Base-by-base conservation (phyloP, 1,140 invertebrate genomes). In the Leucophenga varia region DNA sequence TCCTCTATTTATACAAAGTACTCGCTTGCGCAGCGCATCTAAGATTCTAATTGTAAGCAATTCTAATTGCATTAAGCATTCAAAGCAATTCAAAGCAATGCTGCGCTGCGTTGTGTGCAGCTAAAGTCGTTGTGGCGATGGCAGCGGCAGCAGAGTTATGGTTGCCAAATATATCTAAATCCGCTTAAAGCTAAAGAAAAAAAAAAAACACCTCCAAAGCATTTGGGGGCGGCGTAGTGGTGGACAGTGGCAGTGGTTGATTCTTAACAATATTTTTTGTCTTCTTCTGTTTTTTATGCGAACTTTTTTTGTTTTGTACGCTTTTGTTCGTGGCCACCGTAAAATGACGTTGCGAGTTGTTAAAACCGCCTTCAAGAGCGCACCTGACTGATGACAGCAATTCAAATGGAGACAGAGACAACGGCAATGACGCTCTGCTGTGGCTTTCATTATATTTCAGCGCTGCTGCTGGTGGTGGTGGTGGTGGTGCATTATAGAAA, bases 1-100 rank as follows among this genome's bases (percentile, higher is more conserved):
- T 55, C 58, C 38, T 38, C 55, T 61, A 61, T 64, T 64, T 64
- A 64, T 64, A 64, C 63, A 47, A 51, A 19, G 32, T 3, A 13
- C 20, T 28, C 30, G 43, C 42, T 25, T 38, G 45, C 32, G 20
- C 39, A 6, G 52, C 55, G 46, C 56, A 53, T 58, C 56, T 52
- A 53, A 52, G 54, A 58, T 58, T 58, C 56, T 58, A 43, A 34
- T 18, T 20, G 32, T n/a, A n/a, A n/a, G n/a, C n/a, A n/a, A n/a
- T n/a, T n/a, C n/a, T n/a, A n/a, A n/a, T n/a, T n/a, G n/a, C n/a
- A n/a, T n/a, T n/a, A n/a, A n/a, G n/a, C n/a, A n/a, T n/a, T n/a
- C n/a, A n/a, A n/a, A n/a, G n/a, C n/a, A n/a, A n/a, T n/a, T n/a
- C n/a, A n/a, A n/a, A n/a, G n/a, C n/a, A n/a, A n/a, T n/a, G 2